Conservation (phyloP, 2,113 vertebrate genomes). For the Leiothrix lutea region DNA sequence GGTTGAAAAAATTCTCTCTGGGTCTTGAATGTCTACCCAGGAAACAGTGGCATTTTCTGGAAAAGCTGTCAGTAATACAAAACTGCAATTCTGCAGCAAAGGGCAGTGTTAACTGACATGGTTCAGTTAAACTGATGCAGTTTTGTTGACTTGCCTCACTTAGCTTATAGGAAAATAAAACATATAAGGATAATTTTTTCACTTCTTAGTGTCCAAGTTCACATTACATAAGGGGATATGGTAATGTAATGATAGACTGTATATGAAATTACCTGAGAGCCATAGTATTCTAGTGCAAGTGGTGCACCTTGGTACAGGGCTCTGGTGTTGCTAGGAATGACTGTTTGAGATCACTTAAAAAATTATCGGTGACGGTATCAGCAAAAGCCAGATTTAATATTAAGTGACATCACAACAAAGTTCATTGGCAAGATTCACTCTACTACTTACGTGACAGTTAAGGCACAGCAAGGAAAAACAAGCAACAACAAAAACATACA, state of each 20-base stretch:
- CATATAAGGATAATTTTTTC: not conserved
- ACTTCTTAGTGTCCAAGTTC: not conserved
- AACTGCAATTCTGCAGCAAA: not conserved
- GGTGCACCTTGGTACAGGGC: no score
- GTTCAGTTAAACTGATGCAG: not conserved
- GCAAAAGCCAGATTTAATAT: not conserved
- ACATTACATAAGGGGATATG: not conserved
- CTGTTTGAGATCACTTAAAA: not conserved
- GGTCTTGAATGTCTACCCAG: not conserved
- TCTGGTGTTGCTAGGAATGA: rapidly evolving
- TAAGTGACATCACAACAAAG: rapidly evolving
- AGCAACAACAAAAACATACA: not conserved
- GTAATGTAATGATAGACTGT: not conserved
- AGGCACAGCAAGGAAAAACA: not conserved
- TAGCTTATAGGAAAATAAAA: not conserved
- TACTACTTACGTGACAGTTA: not conserved
- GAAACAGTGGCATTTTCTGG: not conserved
- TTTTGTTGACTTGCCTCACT: not conserved
- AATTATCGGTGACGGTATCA: not conserved
- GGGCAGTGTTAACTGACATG: not conserved
- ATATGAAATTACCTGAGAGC: not conserved
- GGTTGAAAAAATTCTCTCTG: not conserved
- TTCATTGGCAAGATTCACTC: not conserved
- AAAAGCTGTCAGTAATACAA: not conserved
- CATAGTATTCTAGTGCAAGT: not conserved